phyloP scores from a whole-genome alignment of 2,113 vertebrate species.

The Heteronetta atricapilla region DNA sequence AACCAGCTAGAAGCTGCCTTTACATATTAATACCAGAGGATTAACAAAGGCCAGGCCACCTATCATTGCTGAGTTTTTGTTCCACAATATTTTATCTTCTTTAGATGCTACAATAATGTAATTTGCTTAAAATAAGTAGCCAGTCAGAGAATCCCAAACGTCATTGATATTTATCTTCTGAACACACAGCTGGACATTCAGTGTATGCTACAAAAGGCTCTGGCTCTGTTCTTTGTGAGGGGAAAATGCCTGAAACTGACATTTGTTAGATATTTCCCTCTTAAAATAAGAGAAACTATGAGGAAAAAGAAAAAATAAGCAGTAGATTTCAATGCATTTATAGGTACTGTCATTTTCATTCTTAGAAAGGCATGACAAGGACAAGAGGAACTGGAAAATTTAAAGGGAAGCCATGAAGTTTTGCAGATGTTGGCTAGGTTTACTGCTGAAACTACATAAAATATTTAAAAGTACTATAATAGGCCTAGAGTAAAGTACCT shows the following conservation, averaged over 20 bases:
- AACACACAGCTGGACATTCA: not conserved
- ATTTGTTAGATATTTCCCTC: not conserved
- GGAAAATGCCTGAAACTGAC: not conserved
- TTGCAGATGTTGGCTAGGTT: constrained; percentile 2
- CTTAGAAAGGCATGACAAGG: not conserved
- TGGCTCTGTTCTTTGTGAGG: not conserved
- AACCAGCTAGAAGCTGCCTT: not conserved
- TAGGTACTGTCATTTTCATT: not conserved
- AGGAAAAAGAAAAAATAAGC: not conserved
- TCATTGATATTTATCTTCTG: constrained; percentile 4
- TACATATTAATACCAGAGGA: not conserved
- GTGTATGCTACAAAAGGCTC: not conserved
- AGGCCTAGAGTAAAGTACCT: not conserved
- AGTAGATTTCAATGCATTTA: not conserved
- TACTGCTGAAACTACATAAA: constrained; percentile 3
- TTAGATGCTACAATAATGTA: not conserved
- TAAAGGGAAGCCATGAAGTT: constrained; percentile 20
- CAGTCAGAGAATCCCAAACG: not conserved
- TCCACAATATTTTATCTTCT: constrained; percentile 36
- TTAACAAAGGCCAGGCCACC: constrained; percentile 12
- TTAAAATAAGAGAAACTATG: not conserved
- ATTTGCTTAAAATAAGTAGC: constrained; percentile 34
- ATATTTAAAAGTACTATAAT: constrained; percentile 16
- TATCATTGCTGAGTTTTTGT: constrained; percentile 43
- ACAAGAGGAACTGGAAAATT: not conserved